phyloP scores from a whole-genome alignment of 2,797 vertebrate genomes.

The Ispidina lecontei region DNA sequence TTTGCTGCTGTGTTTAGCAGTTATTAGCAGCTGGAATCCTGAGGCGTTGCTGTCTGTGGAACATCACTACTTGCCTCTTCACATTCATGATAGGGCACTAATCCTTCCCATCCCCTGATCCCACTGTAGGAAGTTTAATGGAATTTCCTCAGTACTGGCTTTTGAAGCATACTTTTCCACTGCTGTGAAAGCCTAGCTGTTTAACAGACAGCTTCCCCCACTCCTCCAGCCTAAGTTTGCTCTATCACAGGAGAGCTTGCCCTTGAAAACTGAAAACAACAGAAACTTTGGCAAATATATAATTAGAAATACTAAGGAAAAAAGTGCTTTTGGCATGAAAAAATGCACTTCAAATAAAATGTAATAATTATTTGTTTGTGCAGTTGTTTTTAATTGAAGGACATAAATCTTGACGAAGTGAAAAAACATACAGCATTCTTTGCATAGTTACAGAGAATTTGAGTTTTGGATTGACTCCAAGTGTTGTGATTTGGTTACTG shows the following conservation, averaged over 20 bases:
- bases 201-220: not conserved
- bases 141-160: not conserved
- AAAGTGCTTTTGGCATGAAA: slow-evolving; percentile 12
- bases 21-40: not conserved
- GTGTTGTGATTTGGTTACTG: not conserved
- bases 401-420: slow-evolving; percentile 4
- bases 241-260: not conserved
- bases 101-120: not conserved
- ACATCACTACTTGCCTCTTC: not conserved
- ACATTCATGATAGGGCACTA: not conserved
- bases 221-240: not conserved
- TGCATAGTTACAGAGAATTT: slow-evolving; percentile 14
- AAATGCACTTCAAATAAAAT: slow-evolving; percentile 11
- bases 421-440: slow-evolving; percentile 49
- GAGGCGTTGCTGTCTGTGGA: not conserved
- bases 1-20: not conserved
- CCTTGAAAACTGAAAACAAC: not conserved
- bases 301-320: not conserved
- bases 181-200: not conserved
- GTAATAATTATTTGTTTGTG: slow-evolving; percentile 30
- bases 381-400: not conserved
- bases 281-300: not conserved
- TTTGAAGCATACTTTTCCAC: not conserved
- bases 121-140: not conserved
- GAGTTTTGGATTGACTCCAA: not conserved